These are phyloP conservation scores for Xiphias gladius DNA, from an alignment of 2,113 vertebrate species.

Conservation along the genomic window DNA sequence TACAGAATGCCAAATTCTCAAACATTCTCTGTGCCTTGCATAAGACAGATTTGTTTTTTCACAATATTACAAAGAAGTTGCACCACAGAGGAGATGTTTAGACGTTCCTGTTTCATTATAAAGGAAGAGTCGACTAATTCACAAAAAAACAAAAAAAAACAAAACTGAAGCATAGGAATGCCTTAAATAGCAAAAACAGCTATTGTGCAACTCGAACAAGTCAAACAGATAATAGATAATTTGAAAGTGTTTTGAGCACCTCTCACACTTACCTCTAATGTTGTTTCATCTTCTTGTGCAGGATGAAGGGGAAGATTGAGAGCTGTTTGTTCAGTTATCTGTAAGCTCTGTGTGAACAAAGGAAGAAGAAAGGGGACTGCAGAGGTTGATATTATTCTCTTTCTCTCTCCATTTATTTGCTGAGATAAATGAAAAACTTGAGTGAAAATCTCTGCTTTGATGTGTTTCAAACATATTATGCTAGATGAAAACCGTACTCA, in stretches of 20 bases:
- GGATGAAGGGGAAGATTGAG: conserved; percentile 68
- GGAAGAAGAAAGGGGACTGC: not conserved
- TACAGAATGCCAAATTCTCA: no score
- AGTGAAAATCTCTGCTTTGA: not conserved
- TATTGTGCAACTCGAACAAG: conserved; percentile 21
- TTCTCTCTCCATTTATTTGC: not conserved
- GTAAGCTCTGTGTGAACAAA: conserved; percentile 66
- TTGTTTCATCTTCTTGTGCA: conserved; percentile 33
- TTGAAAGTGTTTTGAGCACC: not conserved
- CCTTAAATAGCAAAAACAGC: not conserved
- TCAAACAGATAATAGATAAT: not conserved
- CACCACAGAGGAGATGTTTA: conserved; percentile 37
- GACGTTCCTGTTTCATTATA: conserved; percentile 32
- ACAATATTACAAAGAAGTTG: conserved; percentile 36
- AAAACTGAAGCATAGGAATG: not conserved
- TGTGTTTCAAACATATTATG: not conserved
- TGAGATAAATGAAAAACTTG: not conserved
- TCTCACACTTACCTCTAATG: conserved; percentile 72
- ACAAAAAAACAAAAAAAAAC: no score
- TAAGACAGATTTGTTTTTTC: conserved; percentile 11
- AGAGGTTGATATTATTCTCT: not conserved
- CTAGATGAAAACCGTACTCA: not conserved
- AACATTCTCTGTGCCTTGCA: conserved; percentile 1
- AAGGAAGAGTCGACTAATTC: conserved; percentile 55
- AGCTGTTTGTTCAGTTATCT: conserved; percentile 46